A percentile compares a stretch with the other conserved stretches of the same genome.
Conservation (phyloP, 2,888 invertebrate genomes). For the Drosophila leonis region DNA sequence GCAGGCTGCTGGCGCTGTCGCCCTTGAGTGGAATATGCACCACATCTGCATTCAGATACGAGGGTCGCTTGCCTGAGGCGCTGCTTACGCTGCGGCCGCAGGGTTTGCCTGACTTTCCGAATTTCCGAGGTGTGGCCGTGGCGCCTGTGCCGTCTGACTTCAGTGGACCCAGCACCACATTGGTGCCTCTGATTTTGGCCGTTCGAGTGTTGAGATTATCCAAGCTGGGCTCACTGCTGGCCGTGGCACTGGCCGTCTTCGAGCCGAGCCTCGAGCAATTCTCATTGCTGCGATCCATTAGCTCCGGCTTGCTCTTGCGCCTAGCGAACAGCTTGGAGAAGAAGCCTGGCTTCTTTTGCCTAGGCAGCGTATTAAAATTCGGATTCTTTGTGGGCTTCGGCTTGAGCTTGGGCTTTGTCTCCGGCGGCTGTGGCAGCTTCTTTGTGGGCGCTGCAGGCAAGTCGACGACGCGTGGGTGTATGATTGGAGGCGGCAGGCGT, state of each 20-base stretch:
- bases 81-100: slow-evolving; percentile 88
- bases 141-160: slow-evolving; percentile 39
- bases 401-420: slow-evolving; percentile 54
- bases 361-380: slow-evolving; percentile 85
- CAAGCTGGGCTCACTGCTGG: slow-evolving; percentile 83
- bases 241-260: slow-evolving; percentile 63
- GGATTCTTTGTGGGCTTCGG: slow-evolving; percentile 80
- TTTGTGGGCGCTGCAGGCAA: slow-evolving; percentile 86
- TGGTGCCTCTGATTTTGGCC: slow-evolving; percentile 67
- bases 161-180: slow-evolving; percentile 50
- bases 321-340: slow-evolving; percentile 89
- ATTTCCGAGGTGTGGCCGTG: slow-evolving; percentile 17
- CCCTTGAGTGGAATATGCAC: slow-evolving; percentile 90
- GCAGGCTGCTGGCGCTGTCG: slow-evolving; percentile 86
- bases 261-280: slow-evolving; percentile 58
- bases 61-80: slow-evolving; percentile 88
- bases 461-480: slow-evolving; percentile 83
- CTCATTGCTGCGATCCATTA: slow-evolving; percentile 72
- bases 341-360: slow-evolving; percentile 88
- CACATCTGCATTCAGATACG: slow-evolving; percentile 87
- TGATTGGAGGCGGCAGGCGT: slow-evolving; percentile 78
- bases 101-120: slow-evolving; percentile 84
- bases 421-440: slow-evolving; percentile 86
- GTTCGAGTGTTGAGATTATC: slow-evolving; percentile 80
- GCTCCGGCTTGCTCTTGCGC: slow-evolving; percentile 86